These are phyloP conservation scores for Cnemophilus loriae DNA, from an alignment of 2,113 vertebrate genomes.

Conservation along the genomic window DNA sequence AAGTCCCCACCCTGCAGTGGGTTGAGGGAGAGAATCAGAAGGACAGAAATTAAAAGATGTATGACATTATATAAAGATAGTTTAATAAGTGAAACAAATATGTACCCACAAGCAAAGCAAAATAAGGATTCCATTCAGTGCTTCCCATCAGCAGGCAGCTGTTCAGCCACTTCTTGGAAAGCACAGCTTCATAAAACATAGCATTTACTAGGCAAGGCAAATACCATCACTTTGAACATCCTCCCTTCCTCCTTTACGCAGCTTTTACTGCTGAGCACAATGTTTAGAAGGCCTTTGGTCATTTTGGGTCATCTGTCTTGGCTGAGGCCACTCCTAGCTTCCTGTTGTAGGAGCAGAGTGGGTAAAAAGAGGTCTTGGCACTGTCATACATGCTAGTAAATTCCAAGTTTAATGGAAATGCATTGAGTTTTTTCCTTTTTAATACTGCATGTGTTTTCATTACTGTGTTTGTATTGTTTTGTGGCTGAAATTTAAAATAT, in stretches of 20 bases:
- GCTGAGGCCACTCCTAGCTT: not conserved
- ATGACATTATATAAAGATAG: not conserved
- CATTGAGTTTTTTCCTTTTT: not conserved
- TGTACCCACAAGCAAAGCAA: not conserved
- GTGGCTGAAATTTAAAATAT: not conserved
- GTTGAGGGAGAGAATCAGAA: not conserved
- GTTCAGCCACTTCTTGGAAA: not conserved
- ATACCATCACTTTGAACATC: fast-evolving
- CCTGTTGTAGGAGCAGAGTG: not conserved
- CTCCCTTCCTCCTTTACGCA: not conserved
- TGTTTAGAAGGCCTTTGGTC: not conserved
- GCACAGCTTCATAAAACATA: fast-evolving
- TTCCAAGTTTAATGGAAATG: not conserved
- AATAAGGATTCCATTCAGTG: not conserved
- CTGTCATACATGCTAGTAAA: not conserved
- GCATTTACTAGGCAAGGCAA: not conserved
- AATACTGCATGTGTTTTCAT: not conserved
- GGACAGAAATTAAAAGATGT: not conserved
- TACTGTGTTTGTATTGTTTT: not conserved
- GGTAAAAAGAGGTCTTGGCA: not conserved
- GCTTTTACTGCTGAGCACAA: not conserved
- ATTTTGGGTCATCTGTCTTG: fast-evolving
- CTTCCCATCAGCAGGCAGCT: not conserved
- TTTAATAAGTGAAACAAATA: not conserved
- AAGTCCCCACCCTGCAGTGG: not conserved